These are phyloP conservation scores for Chydorus sphaericus DNA, from an alignment of 2,888 invertebrate genomes.

Conservation along the genomic window DNA sequence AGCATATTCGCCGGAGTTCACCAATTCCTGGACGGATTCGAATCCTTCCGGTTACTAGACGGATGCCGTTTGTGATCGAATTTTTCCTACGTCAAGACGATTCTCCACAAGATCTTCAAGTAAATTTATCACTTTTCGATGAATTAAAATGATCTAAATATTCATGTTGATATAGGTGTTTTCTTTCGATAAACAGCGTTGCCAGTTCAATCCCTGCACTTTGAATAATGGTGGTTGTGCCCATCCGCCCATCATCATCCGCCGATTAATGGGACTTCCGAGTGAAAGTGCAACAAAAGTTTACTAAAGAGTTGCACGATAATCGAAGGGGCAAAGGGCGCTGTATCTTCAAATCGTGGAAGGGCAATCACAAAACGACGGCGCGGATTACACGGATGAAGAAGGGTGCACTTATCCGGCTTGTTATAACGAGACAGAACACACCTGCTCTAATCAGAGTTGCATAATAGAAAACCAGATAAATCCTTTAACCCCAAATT, in stretches of 20 bases:
- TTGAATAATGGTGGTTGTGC: constrained; percentile 86
- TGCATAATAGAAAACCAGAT: constrained; percentile 75
- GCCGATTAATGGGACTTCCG: constrained; percentile 64
- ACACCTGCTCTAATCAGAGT: constrained; percentile 83
- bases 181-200: constrained; percentile 60
- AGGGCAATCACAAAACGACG: constrained; percentile 87
- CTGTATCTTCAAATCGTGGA: constrained; percentile 89
- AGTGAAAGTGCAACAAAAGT: constrained; percentile 83
- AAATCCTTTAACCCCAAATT: no score
- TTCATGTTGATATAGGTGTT: constrained; percentile 30
- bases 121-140: constrained; percentile 26
- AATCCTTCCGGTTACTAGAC: constrained; percentile 85
- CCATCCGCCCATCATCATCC: constrained; percentile 83
- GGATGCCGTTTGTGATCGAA: constrained; percentile 85
- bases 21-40: constrained; percentile 93
- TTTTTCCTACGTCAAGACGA: constrained; percentile 86
- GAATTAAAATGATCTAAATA: background rate
- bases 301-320: constrained; percentile 76
- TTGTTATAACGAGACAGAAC: constrained; percentile 82
- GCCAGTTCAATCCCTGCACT: constrained; percentile 65
- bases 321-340: constrained; percentile 83
- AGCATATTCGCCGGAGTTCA: constrained; percentile 67
- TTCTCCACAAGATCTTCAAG: constrained; percentile 80
- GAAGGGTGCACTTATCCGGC: constrained; percentile 73
- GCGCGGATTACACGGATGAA: constrained; percentile 85